Conservation (phyloP, 2,113 vertebrate genomes). For the Crotalus tigris region DNA sequence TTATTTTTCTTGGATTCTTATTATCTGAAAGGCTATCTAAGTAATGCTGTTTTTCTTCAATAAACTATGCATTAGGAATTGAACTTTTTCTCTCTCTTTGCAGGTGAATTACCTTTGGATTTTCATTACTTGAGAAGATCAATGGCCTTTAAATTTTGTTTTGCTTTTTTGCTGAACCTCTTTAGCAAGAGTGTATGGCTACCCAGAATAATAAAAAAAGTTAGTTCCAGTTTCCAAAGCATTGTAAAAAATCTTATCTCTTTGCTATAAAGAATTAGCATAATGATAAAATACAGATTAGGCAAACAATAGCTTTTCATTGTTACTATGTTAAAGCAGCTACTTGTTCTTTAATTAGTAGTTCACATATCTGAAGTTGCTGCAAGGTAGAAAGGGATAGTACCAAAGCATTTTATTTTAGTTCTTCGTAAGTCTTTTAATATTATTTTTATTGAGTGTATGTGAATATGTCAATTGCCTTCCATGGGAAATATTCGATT, state of each 20-base stretch:
- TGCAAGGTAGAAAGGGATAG: background rate
- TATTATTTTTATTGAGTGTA: background rate
- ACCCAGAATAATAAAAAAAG: conserved; percentile 27
- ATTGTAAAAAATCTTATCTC: background rate
- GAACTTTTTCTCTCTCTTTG: conserved; percentile 14
- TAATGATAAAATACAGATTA: background rate
- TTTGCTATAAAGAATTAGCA: background rate
- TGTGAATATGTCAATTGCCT: background rate
- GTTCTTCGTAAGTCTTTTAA: background rate
- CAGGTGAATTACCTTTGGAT: conserved; percentile 50
- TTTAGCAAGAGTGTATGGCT: conserved; percentile 14
- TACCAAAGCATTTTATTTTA: background rate
- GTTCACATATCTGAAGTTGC: background rate
- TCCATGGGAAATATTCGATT: background rate
- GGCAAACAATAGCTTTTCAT: background rate
- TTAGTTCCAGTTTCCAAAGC: conserved; percentile 6
- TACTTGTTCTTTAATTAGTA: background rate
- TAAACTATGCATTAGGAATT: conserved; percentile 21
- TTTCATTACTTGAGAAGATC: conserved; percentile 34
- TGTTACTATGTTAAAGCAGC: background rate
- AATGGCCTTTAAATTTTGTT: conserved; percentile 31
- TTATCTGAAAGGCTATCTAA: conserved; percentile 37
- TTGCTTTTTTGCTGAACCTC: conserved; percentile 15
- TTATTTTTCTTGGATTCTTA: conserved; percentile 39
- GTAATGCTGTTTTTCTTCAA: conserved; percentile 33